Conservation (phyloP, 1,140 invertebrate species). For the Dufourea novaeangliae region DNA sequence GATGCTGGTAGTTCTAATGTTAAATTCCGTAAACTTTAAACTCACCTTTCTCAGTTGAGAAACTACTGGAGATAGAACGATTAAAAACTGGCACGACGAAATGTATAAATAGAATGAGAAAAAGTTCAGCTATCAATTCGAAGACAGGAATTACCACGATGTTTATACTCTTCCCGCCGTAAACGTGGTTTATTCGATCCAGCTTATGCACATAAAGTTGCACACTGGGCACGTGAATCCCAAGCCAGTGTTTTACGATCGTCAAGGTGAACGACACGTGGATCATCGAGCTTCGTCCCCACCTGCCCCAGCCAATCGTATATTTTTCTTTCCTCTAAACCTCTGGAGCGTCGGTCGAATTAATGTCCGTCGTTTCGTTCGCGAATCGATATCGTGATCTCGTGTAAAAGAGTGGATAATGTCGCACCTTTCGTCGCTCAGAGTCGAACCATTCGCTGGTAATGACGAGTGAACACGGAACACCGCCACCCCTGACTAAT, state of each 20-base stretch:
- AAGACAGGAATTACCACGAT: too few relatives aligned
- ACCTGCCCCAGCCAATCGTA: slow-evolving; percentile 67
- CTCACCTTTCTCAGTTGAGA: too few relatives aligned
- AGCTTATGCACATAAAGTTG: too few relatives aligned
- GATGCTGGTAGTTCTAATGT: too few relatives aligned
- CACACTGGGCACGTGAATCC: too few relatives aligned
- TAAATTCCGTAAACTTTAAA: too few relatives aligned
- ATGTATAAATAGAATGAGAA: too few relatives aligned
- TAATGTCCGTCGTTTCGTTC: slow-evolving; percentile 25
- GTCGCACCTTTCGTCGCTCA: slow-evolving; percentile 58
- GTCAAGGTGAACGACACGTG: slow-evolving; percentile 33
- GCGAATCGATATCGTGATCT: slow-evolving; percentile 33
- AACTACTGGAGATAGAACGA: too few relatives aligned
- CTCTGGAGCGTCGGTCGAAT: not conserved
- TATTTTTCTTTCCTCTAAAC: slow-evolving; percentile 68
- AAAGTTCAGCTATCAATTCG: too few relatives aligned
- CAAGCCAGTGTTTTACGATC: not conserved
- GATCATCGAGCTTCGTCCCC: slow-evolving; percentile 53
- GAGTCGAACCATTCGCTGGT: not conserved
- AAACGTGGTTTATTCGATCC: too few relatives aligned
- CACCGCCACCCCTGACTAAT: not conserved
- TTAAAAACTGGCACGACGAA: too few relatives aligned
- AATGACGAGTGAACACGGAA: slow-evolving; percentile 1
- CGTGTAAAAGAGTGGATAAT: slow-evolving; percentile 51
- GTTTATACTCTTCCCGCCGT: too few relatives aligned